Base-by-base conservation (phyloP, 2,113 vertebrate species). In the Macrotis lagotis region DNA sequence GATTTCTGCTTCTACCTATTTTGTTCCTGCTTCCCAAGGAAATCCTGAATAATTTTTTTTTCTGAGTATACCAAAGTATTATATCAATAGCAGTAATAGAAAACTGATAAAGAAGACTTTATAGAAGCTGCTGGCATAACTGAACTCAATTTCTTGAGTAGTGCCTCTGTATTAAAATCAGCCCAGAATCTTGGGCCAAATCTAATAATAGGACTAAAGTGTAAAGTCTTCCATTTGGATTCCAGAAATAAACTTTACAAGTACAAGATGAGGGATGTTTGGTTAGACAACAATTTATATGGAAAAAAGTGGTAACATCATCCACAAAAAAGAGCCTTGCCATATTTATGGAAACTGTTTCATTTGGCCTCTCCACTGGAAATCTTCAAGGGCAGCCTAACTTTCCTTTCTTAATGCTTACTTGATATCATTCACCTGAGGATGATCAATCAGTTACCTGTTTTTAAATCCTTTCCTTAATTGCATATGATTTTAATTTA, bases 31-130 rank as follows among this genome's bases (percentile, higher is more conserved):
- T 51, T 95, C 91, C 2, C 19, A 74, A 51, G 6, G 25, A 91
- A 94, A 51, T 83, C n/a, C 53, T 90, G 90, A 51, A 90, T 51
- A 10, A 50, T 9, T 31, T 96, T 91, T 96, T 91, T 8, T 91
- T 95, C 50, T 52, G 48, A 90, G 22, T 90, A 4, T 37, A 89
- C n/a, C 92, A 53, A 44, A 66, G 28, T 11, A 37, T 66, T 66
- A 31, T 37, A 12, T 59, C 55, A 59, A 59, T 31, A 31, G 31
- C 28, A 59, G 55, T 66, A 37, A 37, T 31, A 66, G 55, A 6
- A 37, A 66, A 66, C 28, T 37, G 11, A 28, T 59, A 31, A 59
- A 6, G 28, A 31, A 12, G 37, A 10, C 28, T 66, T 66, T 12
- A 66, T 0, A 66, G 31, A 66, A 14, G 55, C 55, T 5, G 37